Evolutionary conservation across 1,140 invertebrate species (phyloP).

Genomic region (Amphibalanus amphitrite): DNA sequence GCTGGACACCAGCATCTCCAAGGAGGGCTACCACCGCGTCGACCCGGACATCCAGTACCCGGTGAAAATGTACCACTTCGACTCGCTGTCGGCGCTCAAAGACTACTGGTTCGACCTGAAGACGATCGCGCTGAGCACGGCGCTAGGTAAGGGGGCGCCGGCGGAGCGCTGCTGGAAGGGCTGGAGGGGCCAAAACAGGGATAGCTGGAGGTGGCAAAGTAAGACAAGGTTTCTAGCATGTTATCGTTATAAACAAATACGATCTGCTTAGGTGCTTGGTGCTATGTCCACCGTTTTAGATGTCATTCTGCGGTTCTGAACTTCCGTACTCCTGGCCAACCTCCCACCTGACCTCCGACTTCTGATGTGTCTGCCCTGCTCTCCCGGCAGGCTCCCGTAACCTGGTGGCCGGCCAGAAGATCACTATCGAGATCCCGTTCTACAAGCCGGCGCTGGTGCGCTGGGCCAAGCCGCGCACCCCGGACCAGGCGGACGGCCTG

Average conservation of each 20-base stretch:
- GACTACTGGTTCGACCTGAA: slow-evolving; percentile 55
- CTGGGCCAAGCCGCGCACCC: slow-evolving; percentile 24
- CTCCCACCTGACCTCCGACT: neutral
- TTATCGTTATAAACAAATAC: no score
- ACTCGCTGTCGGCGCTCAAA: slow-evolving; percentile 35
- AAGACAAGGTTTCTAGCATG: no score
- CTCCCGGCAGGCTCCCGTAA: neutral
- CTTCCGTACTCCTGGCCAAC: neutral
- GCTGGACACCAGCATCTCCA: slow-evolving; percentile 44
- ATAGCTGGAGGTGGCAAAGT: no score
- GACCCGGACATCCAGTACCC: slow-evolving; percentile 37
- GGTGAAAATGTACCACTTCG: slow-evolving; percentile 35
- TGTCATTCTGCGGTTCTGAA: neutral
- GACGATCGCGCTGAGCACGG: slow-evolving; percentile 45
- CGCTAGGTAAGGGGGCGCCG: slow-evolving; percentile 33
- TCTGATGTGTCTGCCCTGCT: neutral
- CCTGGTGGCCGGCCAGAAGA: slow-evolving; percentile 27
- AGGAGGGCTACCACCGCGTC: slow-evolving; percentile 42
- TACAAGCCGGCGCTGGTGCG: slow-evolving; percentile 36
- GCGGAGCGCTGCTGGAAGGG: no score
- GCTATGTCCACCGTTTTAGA: neutral
- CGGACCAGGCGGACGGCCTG: slow-evolving; percentile 27
- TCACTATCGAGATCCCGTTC: slow-evolving; percentile 31
- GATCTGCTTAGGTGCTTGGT: neutral
- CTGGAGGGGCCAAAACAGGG: no score